phyloP scores from a whole-genome alignment of 2,888 invertebrate genomes.

The Coremacera marginata region DNA sequence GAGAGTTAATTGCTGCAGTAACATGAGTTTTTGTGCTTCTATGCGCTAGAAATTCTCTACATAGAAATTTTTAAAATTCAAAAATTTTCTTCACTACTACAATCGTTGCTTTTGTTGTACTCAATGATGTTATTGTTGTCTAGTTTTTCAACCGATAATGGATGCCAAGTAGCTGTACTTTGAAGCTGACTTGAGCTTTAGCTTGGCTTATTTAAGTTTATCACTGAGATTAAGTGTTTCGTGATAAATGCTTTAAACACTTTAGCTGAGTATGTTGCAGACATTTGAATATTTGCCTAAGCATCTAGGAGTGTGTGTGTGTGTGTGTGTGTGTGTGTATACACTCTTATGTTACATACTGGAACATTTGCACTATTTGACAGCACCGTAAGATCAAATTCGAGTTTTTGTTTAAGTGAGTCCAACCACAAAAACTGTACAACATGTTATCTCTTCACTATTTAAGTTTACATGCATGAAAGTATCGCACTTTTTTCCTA shows the following conservation, averaged over 20 bases:
- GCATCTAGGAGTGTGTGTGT: background rate
- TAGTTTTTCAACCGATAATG: constrained; percentile 13
- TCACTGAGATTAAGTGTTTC: constrained; percentile 33
- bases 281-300: background rate
- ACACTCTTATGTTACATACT: background rate
- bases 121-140: background rate
- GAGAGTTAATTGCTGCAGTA: constrained; percentile 63
- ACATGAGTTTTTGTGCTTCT: constrained; percentile 48
- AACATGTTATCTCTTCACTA: background rate
- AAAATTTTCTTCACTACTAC: background rate
- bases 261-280: constrained; percentile 13
- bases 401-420: background rate
- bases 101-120: background rate
- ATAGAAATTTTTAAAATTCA: background rate
- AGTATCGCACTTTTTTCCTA: background rate
- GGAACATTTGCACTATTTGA: background rate
- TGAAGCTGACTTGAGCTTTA: constrained; percentile 1
- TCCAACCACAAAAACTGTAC: background rate
- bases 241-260: constrained; percentile 28
- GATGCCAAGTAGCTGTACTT: background rate
- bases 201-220: constrained; percentile 11
- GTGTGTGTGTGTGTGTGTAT: no score
- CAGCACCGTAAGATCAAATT: constrained; percentile 4
- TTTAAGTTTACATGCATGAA: no score
- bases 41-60: background rate